Conservation (phyloP, 2,797 vertebrate genomes). For the Poeciliopsis presidionis region DNA sequence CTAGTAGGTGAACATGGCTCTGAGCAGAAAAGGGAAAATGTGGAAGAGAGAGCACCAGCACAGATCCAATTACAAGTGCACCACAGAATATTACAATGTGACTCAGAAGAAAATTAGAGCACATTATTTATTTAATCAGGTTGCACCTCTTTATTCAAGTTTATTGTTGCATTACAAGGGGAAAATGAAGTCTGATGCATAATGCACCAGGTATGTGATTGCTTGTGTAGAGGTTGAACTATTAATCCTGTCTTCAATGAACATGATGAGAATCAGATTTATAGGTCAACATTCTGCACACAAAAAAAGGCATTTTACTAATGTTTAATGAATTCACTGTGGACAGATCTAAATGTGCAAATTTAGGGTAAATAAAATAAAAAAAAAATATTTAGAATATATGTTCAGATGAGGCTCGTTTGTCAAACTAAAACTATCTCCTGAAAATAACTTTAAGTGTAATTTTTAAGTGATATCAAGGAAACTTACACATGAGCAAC, state of each 20-base stretch:
- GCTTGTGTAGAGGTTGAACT: conserved; percentile 4
- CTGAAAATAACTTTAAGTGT: too few relatives aligned
- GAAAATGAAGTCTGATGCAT: neutral
- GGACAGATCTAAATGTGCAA: neutral
- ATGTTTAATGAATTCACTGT: neutral
- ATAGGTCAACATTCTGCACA: neutral
- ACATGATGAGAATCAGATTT: neutral
- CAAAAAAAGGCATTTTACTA: neutral
- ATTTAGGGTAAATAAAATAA: neutral
- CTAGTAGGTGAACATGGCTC: conserved; percentile 5
- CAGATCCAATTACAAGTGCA: conserved; percentile 15
- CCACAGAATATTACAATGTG: conserved; percentile 4
- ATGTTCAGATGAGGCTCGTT: too few relatives aligned
- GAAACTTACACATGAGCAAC: too few relatives aligned
- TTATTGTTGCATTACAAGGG: conserved; percentile 7
- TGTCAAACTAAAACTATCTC: too few relatives aligned
- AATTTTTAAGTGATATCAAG: too few relatives aligned
- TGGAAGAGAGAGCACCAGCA: conserved; percentile 1
- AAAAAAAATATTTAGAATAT: neutral
- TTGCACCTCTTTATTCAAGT: conserved; percentile 13
- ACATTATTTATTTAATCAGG: conserved; percentile 8
- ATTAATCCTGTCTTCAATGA: neutral
- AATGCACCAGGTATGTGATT: neutral
- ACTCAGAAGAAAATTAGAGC: conserved; percentile 7
- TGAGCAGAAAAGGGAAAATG: conserved; percentile 1